Percentiles rank a stretch among this genome's conserved stretches.
Conservation (phyloP, 2,888 invertebrate species). For the Bimastos eiseni region DNA sequence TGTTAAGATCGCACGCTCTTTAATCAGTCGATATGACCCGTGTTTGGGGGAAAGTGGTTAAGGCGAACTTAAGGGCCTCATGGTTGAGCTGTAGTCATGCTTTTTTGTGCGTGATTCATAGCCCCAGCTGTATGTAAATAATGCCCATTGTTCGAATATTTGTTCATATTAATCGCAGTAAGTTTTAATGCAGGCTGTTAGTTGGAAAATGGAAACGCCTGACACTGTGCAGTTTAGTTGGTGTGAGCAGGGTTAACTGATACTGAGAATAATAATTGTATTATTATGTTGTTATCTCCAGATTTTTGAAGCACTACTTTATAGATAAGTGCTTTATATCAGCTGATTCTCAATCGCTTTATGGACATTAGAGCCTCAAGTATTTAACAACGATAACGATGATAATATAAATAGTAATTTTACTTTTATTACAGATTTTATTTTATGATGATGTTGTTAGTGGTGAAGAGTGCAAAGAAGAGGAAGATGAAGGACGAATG, state of each 20-base stretch:
- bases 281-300: no score
- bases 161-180: not conserved
- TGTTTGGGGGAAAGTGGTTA: not conserved
- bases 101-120: not conserved
- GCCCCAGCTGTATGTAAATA: not conserved
- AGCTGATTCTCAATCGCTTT: no score
- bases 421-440: no score
- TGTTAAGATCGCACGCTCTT: not conserved
- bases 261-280: not conserved
- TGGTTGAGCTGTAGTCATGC: conserved; percentile 1
- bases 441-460: no score
- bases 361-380: no score
- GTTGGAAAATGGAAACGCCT: no score
- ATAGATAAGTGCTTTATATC: no score
- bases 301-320: no score
- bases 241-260: not conserved
- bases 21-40: not conserved
- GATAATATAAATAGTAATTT: no score
- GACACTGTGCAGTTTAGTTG: not conserved
- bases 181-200: not conserved
- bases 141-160: not conserved
- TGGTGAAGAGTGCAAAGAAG: no score
- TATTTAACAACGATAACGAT: no score
- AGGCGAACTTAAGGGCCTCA: not conserved
- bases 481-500: no score